These are phyloP conservation scores for Carterocephalus palaemon DNA, from an alignment of 2,888 invertebrate genomes.

Conservation along the genomic window DNA sequence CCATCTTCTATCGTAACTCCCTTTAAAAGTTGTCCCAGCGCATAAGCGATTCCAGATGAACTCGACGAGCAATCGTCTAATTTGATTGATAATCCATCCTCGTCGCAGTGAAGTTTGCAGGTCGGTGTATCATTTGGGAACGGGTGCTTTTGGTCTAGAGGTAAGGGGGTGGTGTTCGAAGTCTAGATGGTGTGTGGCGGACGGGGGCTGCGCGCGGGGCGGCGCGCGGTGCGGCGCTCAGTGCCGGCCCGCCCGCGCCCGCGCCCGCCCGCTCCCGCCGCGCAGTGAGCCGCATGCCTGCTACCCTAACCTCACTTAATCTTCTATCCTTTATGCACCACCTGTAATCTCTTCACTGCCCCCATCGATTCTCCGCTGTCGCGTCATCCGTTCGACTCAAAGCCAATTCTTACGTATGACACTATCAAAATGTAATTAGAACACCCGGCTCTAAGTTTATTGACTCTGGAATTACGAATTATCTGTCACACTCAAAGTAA, in stretches of 20 bases:
- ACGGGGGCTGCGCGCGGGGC: slow-evolving; percentile 35
- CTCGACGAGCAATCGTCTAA: neutral
- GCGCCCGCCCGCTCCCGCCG: slow-evolving; percentile 65
- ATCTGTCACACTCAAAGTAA: slow-evolving; percentile 3
- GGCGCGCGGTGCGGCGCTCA: slow-evolving; percentile 71
- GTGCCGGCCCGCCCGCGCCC: slow-evolving; percentile 74
- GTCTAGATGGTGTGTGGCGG: slow-evolving; percentile 46
- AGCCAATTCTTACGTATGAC: slow-evolving; percentile 14
- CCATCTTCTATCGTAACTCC: neutral
- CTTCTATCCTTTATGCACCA: slow-evolving; percentile 53
- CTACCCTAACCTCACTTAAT: slow-evolving; percentile 67
- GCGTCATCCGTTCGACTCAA: slow-evolving; percentile 11
- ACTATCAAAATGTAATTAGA: slow-evolving; percentile 19
- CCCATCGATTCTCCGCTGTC: slow-evolving; percentile 26
- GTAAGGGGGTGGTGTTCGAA: slow-evolving; percentile 41
- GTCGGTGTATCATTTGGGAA: slow-evolving; percentile 14
- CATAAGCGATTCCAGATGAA: neutral
- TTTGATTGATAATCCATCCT: slow-evolving; percentile 2
- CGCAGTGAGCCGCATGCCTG: slow-evolving; percentile 57
- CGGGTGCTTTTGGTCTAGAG: slow-evolving; percentile 14
- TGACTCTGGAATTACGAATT: slow-evolving; percentile 23
- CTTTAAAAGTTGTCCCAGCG: neutral
- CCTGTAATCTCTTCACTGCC: slow-evolving; percentile 45
- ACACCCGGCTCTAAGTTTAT: slow-evolving; percentile 22
- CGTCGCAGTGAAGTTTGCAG: slow-evolving; percentile 5